Evolutionary conservation across 2,888 invertebrate genomes (phyloP).

Genomic region (Dryadula phaetusa): DNA sequence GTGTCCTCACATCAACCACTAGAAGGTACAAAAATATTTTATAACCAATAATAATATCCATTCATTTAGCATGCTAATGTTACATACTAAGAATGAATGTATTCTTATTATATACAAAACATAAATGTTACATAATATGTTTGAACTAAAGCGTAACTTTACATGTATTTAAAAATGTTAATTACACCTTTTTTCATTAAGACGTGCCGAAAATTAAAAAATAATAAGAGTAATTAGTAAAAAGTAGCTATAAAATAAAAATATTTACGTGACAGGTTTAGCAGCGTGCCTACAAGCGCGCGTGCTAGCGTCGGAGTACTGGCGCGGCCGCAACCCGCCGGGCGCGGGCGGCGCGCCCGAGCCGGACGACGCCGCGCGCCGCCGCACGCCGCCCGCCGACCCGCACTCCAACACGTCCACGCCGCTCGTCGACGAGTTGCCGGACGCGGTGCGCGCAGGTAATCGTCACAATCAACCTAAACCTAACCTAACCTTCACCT

Average conservation of each 20-base stretch:
- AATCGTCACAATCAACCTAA: not conserved
- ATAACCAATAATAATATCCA: not conserved
- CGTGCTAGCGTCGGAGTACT: constrained; percentile 87
- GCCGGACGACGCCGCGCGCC: constrained; percentile 56
- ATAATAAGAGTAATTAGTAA: too few species aligned
- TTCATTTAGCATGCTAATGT: not conserved
- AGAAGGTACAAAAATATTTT: constrained; percentile 59
- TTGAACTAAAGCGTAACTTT: too few species aligned
- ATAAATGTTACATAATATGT: too few species aligned
- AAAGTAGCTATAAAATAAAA: too few species aligned
- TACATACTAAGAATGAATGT: too few species aligned
- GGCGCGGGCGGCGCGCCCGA: constrained; percentile 59
- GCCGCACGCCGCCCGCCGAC: constrained; percentile 84
- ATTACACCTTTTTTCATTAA: too few species aligned
- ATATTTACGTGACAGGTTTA: constrained; percentile 85
- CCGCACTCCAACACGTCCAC: constrained; percentile 88
- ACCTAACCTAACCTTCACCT: too few species aligned
- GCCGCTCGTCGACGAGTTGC: constrained; percentile 85
- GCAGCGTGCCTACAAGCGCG: constrained; percentile 93
- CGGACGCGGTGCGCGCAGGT: constrained; percentile 77
- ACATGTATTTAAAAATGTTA: too few species aligned
- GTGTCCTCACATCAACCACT: constrained; percentile 63
- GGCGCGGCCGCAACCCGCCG: constrained; percentile 80
- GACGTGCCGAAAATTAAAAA: too few species aligned
- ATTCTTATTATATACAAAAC: too few species aligned